Evolutionary conservation across 2,113 vertebrate species (phyloP).

Genomic region (Coreoperca whiteheadi): DNA sequence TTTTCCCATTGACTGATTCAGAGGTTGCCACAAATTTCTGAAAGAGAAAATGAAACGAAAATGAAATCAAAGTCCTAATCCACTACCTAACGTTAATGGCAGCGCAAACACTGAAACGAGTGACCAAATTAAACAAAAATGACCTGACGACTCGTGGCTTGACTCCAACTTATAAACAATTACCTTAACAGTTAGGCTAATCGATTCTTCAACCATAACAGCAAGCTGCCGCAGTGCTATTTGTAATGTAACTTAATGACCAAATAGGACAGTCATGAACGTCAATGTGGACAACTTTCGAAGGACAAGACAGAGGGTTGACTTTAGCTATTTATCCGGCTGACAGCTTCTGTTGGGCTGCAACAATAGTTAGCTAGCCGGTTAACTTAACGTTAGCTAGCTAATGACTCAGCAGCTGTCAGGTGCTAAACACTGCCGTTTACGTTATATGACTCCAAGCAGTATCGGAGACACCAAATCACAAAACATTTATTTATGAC

Average conservation of each 20-base stretch:
- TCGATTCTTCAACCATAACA: not conserved
- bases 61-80: not conserved
- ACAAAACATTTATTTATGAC: slow-evolving; percentile 31
- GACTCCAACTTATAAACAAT: slow-evolving; percentile 8
- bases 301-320: not conserved
- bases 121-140: slow-evolving; percentile 19
- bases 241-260: no score
- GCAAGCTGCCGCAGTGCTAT: not conserved
- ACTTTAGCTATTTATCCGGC: not conserved
- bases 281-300: not conserved
- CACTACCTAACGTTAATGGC: fast-evolving
- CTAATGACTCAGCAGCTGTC: slow-evolving; percentile 85
- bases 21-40: slow-evolving; percentile 39
- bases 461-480: not conserved
- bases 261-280: not conserved
- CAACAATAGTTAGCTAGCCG: slow-evolving; percentile 75
- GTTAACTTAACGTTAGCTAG: slow-evolving; percentile 69
- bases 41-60: slow-evolving; percentile 47
- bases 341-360: slow-evolving; percentile 42
- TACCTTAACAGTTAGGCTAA: not conserved
- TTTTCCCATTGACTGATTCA: slow-evolving; percentile 88
- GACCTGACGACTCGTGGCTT: slow-evolving; percentile 2
- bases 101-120: not conserved
- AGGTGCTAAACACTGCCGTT: not conserved
- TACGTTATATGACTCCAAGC: not conserved